Evolutionary conservation across 2,113 vertebrate species (phyloP), one percentile per base, ranked within the genome.

Genomic region (Sinocyclocheilus rhinocerous): DNA sequence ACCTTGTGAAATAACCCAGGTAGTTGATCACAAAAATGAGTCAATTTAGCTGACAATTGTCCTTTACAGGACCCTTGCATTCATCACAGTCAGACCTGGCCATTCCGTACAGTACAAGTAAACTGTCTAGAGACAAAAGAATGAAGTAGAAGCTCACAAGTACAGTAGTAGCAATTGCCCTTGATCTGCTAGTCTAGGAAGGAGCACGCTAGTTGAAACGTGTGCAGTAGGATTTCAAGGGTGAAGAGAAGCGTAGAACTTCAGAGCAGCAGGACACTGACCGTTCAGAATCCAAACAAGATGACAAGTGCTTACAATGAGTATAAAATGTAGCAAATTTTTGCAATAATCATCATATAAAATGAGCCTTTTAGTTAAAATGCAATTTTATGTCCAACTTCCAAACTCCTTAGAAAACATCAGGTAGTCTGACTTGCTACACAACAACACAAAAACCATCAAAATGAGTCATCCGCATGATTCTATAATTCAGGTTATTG

Each of bases 401-500:
- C 73, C 20, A 16, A 42, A 15, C 72, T 76, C 16, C 29, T 15
- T 9, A 72, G 12, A 69, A 36, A 84, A 42, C 61, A 65, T 45
- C 70, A 83, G 61, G 85, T 65, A 36, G 24, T 24, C 39, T 67
- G 69, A 80, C 52, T 67, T 57, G 72, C 80, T 83, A 67, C 80
- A 45, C 59, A 77, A 57, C 65, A 16, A 42, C 84, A 77, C 84
- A 78, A 69, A 57, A 67, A 77, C 73, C 83, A 76, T 7, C 24
- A 36, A 52, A 39, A 67, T 42, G 24, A 84, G 87, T 89, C 81
- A 70, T 86, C 18, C 52, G 86, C 84, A 87, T 90, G 88, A 87
- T 87, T 87, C 87, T 79, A 83, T 45, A 86, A 70, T 85, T 86
- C 67, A 81, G 79, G 88, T 94, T 95, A 94, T 94, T 94, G 94